Evolutionary conservation across 2,797 vertebrate genomes (phyloP), one percentile per base, ranked within the genome.

Genomic region (Glossophaga mutica): DNA sequence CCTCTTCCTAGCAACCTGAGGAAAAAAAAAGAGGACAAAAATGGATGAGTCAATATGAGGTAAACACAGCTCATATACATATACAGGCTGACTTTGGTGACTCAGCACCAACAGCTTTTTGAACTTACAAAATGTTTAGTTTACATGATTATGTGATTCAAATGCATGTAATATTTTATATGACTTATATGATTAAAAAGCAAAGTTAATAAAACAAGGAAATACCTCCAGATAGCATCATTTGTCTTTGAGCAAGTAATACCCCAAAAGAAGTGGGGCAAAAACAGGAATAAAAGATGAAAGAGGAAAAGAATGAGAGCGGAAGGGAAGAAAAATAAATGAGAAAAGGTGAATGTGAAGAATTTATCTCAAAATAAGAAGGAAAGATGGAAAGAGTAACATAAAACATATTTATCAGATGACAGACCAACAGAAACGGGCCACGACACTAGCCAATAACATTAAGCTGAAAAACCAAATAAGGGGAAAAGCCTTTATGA

Each of bases 1-100:
- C 99, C 99, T 22, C 99, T 99, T 96, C 99, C 99, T 97, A 99
- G 99, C 96, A 99, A 99, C 98, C 99, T 99, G 98, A 62, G 29
- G 83, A 97, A 97, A 7, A 95, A 95, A 95, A 29, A 88, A 83
- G 95, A 95, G 96, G 86, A 97, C 22, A 39, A 94, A 97, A 97
- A 96, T 82, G 4, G 90, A 44, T 26, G 3, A 32, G 79, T 97
- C 84, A 52, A 39, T 77, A 91, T 48, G 57, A 94, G 96, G 37
- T 29, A 52, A 92, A 26, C 52, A 29, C 11, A 10, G 22, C 39
- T 24, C 44, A 67, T 12, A 26, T 5, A 46, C 3, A 79, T 19
- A 93, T 7, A 87, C 73, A 84, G 32, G 67, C 39, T 12, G 21
- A 83, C 16, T 1, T 2, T 3, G 76, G 18, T 50, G 37, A 78